phyloP scores from a whole-genome alignment of 2,888 invertebrate genomes.

The Platynereis dumerilii region DNA sequence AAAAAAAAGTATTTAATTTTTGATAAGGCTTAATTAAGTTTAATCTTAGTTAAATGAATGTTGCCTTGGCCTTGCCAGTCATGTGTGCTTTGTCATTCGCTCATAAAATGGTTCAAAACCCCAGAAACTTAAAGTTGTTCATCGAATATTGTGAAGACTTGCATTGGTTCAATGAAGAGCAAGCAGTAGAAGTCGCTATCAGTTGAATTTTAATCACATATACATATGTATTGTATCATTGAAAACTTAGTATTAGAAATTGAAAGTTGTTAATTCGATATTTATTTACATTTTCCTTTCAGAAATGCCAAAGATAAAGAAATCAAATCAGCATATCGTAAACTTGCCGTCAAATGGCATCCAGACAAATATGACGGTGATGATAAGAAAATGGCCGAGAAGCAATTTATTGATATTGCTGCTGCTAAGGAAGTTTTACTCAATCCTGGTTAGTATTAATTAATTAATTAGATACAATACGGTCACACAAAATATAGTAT shows the following conservation, averaged over 20 bases:
- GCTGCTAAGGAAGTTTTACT: conserved; percentile 94
- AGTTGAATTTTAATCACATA: too few relatives aligned
- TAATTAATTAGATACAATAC: neutral
- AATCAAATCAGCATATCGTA: conserved; percentile 91
- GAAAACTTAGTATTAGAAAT: too few relatives aligned
- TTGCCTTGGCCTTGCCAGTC: neutral
- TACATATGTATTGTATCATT: too few relatives aligned
- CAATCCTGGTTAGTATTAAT: conserved; percentile 67
- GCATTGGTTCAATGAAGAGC: too few relatives aligned
- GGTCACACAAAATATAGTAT: neutral
- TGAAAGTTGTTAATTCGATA: neutral
- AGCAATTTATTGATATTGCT: conserved; percentile 97
- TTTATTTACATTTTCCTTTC: conserved; percentile 15
- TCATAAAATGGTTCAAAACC: too few relatives aligned
- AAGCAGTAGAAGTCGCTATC: too few relatives aligned
- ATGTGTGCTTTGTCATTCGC: neutral
- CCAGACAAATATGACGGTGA: conserved; percentile 90
- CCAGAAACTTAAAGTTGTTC: too few relatives aligned
- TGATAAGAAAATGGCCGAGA: conserved; percentile 89
- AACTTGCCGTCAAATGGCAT: conserved; percentile 98
- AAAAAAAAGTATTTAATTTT: neutral
- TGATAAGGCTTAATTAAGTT: too few relatives aligned
- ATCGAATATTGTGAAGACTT: too few relatives aligned
- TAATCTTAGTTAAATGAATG: too few relatives aligned
- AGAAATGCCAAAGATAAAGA: conserved; percentile 87